phyloP scores from a whole-genome alignment of 2,888 invertebrate species.

The Drosophila sordidapex region DNA sequence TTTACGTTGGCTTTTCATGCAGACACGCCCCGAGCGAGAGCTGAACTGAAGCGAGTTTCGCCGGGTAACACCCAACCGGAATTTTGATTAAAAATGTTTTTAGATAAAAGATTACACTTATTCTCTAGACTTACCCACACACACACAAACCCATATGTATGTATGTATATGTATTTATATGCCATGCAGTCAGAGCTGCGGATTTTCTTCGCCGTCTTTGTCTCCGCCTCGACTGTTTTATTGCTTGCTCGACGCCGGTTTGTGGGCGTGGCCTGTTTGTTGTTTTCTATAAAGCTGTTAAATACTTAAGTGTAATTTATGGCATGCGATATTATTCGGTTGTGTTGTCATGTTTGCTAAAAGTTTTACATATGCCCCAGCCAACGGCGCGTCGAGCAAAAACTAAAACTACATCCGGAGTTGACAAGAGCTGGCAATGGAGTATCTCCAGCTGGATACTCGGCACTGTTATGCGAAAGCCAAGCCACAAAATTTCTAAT shows the following conservation, averaged over 20 bases:
- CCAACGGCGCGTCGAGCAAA: slow-evolving; percentile 23
- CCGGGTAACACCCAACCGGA: slow-evolving; percentile 24
- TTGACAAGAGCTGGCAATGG: slow-evolving; percentile 27
- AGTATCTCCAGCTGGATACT: slow-evolving; percentile 43
- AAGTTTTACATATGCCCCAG: slow-evolving; percentile 74
- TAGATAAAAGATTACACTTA: slow-evolving; percentile 59
- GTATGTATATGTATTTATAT: neutral
- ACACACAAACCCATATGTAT: neutral
- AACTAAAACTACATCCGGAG: slow-evolving; percentile 52
- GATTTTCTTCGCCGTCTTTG: slow-evolving; percentile 21
- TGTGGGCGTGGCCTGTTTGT: slow-evolving; percentile 56
- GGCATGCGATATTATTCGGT: slow-evolving; percentile 77
- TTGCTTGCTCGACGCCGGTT: slow-evolving; percentile 47
- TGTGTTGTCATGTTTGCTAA: slow-evolving; percentile 74
- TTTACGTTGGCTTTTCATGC: slow-evolving; percentile 16
- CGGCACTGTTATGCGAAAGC: slow-evolving; percentile 11
- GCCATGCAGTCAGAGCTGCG: slow-evolving; percentile 2
- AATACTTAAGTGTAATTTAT: slow-evolving; percentile 79
- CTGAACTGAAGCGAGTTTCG: slow-evolving; percentile 4
- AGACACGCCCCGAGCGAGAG: slow-evolving; percentile 26
- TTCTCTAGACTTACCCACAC: slow-evolving; percentile 24
- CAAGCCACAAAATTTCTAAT: slow-evolving; percentile 56
- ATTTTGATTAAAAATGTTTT: slow-evolving; percentile 74
- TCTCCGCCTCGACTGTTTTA: slow-evolving; percentile 43
- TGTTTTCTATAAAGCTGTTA: slow-evolving; percentile 75